Conservation (phyloP, 2,113 vertebrate species). For the Meriones unguiculatus region DNA sequence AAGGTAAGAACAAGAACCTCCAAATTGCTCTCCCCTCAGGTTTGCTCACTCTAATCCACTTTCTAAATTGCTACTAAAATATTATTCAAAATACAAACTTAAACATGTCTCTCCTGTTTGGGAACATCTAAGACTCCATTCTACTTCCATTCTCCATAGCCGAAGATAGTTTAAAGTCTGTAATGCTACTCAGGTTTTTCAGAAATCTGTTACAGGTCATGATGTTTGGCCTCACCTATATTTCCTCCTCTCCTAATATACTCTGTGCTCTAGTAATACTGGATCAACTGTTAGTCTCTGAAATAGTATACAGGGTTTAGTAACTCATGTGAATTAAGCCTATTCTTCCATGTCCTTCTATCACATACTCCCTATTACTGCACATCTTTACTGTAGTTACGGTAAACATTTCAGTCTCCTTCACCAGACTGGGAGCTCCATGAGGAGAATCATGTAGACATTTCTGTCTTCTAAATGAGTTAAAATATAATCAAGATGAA, state of each 20-base stretch:
- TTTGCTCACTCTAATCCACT: not conserved
- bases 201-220: not conserved
- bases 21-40: not conserved
- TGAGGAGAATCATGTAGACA: not conserved
- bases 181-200: not conserved
- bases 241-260: not conserved
- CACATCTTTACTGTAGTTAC: not conserved
- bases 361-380: not conserved
- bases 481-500: not conserved
- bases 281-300: not conserved
- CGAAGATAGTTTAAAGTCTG: not conserved
- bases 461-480: not conserved
- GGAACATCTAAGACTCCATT: not conserved
- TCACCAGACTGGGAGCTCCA: not conserved
- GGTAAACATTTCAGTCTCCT: not conserved
- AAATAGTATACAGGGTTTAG: not conserved
- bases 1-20: not conserved
- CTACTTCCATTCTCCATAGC: no score
- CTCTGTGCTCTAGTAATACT: no score
- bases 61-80: conserved; percentile 25
- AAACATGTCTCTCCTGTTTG: not conserved
- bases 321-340: not conserved
- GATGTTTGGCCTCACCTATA: no score
- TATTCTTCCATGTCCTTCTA: not conserved
- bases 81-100: conserved; percentile 14